Conservation (phyloP, 2,113 vertebrate species). For the Oxygymnocypris stewartii region DNA sequence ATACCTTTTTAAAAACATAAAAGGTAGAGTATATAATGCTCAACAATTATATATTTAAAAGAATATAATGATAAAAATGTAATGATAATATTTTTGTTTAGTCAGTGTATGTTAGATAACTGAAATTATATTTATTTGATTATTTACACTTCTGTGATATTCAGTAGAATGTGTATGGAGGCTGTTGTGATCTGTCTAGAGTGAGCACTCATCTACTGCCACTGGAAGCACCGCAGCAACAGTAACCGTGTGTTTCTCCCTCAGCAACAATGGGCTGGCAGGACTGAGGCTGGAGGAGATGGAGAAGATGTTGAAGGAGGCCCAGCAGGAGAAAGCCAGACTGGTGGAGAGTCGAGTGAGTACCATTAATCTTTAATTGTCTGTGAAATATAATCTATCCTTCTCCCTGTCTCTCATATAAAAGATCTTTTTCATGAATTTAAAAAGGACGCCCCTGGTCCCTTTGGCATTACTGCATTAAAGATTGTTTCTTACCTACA, state of each 20-base stretch:
- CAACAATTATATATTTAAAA: too few relatives aligned
- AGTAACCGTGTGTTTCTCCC: slow-evolving; percentile 46
- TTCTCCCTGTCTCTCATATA: slow-evolving; percentile 25
- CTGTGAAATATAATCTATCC: slow-evolving; percentile 55
- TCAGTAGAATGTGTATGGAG: neutral
- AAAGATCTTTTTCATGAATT: slow-evolving; percentile 52
- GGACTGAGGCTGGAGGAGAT: slow-evolving; percentile 91
- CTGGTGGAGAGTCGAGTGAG: slow-evolving; percentile 91
- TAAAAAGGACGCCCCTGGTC: slow-evolving; percentile 47
- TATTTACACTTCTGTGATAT: neutral
- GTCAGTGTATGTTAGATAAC: too few relatives aligned
- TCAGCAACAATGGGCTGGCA: slow-evolving; percentile 83
- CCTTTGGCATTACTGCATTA: slow-evolving; percentile 47
- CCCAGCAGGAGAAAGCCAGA: slow-evolving; percentile 87
- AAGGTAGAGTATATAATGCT: too few relatives aligned
- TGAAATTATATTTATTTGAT: neutral
- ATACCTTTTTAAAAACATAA: neutral
- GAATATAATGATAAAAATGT: too few relatives aligned
- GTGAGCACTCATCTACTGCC: slow-evolving; percentile 19
- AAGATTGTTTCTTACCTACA: slow-evolving; percentile 56
- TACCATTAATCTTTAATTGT: slow-evolving; percentile 57
- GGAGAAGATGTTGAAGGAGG: slow-evolving; percentile 95
- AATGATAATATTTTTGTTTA: too few relatives aligned
- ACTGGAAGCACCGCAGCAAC: slow-evolving; percentile 24
- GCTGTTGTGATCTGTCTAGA: neutral